These are phyloP conservation scores for Tachysurus fulvidraco DNA, from an alignment of 2,113 vertebrate species.

Conservation along the genomic window DNA sequence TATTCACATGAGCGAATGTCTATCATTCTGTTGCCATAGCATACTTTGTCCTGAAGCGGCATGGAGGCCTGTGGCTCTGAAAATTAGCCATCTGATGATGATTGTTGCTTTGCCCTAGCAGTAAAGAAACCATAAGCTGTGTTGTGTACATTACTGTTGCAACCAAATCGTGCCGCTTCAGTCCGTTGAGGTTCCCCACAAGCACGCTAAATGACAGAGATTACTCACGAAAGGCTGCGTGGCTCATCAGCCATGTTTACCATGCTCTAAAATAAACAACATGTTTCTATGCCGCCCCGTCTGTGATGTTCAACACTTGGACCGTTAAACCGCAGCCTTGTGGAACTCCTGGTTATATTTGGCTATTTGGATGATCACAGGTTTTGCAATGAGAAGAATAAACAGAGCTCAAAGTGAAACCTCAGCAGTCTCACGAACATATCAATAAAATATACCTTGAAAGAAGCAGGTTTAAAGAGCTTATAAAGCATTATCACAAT, in stretches of 20 bases:
- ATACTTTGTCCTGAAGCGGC: constrained; percentile 51
- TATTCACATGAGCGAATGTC: constrained; percentile 59
- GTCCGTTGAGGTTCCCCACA: constrained; percentile 57
- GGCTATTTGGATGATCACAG: constrained; percentile 35
- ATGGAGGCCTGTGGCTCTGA: constrained; percentile 32
- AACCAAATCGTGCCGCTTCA: constrained; percentile 52
- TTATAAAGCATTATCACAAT: not conserved
- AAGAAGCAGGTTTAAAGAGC: not conserved
- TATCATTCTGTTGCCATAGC: constrained; percentile 65
- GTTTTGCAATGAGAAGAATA: constrained; percentile 9
- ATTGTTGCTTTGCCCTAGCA: constrained; percentile 52
- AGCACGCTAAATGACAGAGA: constrained; percentile 54
- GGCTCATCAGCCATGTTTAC: constrained; percentile 55
- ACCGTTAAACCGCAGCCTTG: constrained; percentile 18
- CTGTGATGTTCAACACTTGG: constrained; percentile 54
- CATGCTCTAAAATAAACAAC: constrained; percentile 57
- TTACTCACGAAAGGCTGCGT: constrained; percentile 51
- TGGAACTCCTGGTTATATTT: constrained; percentile 41
- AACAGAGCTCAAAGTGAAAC: constrained; percentile 15
- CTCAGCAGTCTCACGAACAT: constrained; percentile 1
- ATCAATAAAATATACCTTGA: not conserved
- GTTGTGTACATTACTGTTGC: constrained; percentile 52
- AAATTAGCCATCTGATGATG: constrained; percentile 56
- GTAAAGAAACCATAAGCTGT: constrained; percentile 58
- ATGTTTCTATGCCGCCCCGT: constrained; percentile 47